Percentiles rank a stretch among this genome's conserved stretches.
These are phyloP conservation scores for Crotalus horridus DNA, from an alignment of 2,113 vertebrate genomes.

Conservation along the genomic window DNA sequence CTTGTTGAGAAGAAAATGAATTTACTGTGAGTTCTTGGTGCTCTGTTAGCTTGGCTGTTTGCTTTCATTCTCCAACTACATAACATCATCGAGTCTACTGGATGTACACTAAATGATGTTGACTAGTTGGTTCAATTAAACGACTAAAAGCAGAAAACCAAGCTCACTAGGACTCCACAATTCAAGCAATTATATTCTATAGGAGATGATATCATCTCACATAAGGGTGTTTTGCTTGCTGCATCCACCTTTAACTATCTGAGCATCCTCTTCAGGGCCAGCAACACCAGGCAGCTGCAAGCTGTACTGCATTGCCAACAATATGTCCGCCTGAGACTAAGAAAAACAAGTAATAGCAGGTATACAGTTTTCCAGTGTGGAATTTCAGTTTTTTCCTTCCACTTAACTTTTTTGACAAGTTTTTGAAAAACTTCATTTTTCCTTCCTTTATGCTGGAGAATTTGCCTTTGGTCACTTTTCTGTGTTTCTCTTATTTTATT, in stretches of 20 bases:
- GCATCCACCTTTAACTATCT: neutral
- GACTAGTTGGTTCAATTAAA: too few species aligned
- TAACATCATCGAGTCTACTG: neutral
- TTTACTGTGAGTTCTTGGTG: neutral
- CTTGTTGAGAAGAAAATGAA: neutral
- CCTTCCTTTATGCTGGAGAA: neutral
- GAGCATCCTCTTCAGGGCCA: neutral
- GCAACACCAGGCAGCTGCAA: neutral
- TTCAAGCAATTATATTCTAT: neutral
- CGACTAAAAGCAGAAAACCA: neutral
- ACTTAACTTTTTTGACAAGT: neutral
- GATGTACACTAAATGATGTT: neutral
- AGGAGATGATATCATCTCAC: neutral
- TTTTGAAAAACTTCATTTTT: neutral
- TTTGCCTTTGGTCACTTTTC: neutral
- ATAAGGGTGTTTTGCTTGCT: neutral
- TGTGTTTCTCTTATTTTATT: neutral
- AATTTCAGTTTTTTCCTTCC: neutral
- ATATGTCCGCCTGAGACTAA: neutral
- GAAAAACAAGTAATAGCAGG: neutral
- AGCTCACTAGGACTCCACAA: neutral
- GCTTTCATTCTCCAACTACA: neutral
- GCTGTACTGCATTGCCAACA: neutral
- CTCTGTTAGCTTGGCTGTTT: neutral
- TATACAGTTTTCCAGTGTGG: neutral